Evolutionary conservation across 2,113 vertebrate species (phyloP).

Genomic region (Saguinus midas): DNA sequence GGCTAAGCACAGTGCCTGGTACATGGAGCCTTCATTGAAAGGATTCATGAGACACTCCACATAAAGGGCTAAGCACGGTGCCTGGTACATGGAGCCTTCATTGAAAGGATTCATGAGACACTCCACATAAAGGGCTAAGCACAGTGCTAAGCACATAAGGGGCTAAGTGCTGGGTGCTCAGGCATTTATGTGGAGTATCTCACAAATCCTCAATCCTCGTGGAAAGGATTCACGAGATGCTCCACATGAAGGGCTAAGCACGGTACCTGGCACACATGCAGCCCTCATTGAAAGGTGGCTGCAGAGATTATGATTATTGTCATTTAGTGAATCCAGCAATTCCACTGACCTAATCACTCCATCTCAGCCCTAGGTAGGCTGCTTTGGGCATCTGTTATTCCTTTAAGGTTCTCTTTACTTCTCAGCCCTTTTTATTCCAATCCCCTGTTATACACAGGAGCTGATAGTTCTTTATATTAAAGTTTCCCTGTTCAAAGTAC

Average conservation of each 20-base stretch:
- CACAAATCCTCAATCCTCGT: too few species aligned
- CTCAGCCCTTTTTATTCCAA: background rate
- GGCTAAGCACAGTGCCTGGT: too few species aligned
- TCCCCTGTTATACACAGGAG: background rate
- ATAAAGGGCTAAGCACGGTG: too few species aligned
- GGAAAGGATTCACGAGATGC: too few species aligned
- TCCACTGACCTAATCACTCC: fast-evolving
- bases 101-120: too few species aligned
- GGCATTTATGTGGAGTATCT: too few species aligned
- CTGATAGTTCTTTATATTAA: background rate
- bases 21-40: too few species aligned
- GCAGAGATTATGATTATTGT: background rate
- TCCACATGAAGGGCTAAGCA: too few species aligned
- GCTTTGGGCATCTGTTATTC: background rate
- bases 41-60: too few species aligned
- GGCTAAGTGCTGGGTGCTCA: background rate
- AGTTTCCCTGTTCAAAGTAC: background rate
- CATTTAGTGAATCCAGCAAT: background rate
- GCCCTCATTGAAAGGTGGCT: background rate
- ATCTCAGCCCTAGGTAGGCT: background rate
- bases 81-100: too few species aligned
- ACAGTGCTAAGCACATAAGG: fast-evolving
- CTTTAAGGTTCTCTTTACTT: too few species aligned
- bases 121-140: background rate
- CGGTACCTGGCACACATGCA: background rate